phyloP scores from a whole-genome alignment of 1,140 invertebrate genomes.

The Calosoma granatense region DNA sequence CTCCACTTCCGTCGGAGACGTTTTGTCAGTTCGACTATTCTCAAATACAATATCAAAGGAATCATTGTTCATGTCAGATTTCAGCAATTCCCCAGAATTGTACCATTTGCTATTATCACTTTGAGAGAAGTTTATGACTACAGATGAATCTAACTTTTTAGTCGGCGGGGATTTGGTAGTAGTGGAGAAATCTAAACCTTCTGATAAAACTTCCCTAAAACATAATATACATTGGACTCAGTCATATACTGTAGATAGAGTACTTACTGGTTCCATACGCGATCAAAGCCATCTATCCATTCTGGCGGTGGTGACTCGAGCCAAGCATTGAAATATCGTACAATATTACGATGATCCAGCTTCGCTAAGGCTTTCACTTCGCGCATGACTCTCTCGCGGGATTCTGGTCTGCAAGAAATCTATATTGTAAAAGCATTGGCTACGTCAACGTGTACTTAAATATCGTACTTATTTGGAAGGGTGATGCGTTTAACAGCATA shows the following conservation, averaged over 20 bases:
- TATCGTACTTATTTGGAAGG: conserved; percentile 64
- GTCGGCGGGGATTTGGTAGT: background rate
- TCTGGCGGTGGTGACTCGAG: conserved; percentile 76
- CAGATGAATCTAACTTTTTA: background rate
- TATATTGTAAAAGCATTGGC: conserved; percentile 4
- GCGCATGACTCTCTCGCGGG: conserved; percentile 76
- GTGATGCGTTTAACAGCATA: conserved; percentile 95
- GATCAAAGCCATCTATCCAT: conserved; percentile 78
- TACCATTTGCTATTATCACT: background rate
- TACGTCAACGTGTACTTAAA: background rate
- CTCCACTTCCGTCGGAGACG: too few relatives aligned
- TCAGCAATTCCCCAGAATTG: conserved; percentile 26
- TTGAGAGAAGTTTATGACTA: background rate
- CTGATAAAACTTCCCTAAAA: background rate
- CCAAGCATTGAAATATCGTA: conserved; percentile 92
- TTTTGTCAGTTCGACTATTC: conserved; percentile 19
- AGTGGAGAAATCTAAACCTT: background rate
- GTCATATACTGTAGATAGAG: background rate
- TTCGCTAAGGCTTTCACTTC: conserved; percentile 92
- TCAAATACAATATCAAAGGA: conserved; percentile 54
- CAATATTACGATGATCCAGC: conserved; percentile 89
- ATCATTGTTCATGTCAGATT: conserved; percentile 38
- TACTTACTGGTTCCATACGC: conserved; percentile 37
- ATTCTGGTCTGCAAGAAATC: conserved; percentile 48
- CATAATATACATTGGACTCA: background rate